These are phyloP conservation scores for Catagonus wagneri DNA, from an alignment of 2,113 vertebrate genomes.

Conservation along the genomic window DNA sequence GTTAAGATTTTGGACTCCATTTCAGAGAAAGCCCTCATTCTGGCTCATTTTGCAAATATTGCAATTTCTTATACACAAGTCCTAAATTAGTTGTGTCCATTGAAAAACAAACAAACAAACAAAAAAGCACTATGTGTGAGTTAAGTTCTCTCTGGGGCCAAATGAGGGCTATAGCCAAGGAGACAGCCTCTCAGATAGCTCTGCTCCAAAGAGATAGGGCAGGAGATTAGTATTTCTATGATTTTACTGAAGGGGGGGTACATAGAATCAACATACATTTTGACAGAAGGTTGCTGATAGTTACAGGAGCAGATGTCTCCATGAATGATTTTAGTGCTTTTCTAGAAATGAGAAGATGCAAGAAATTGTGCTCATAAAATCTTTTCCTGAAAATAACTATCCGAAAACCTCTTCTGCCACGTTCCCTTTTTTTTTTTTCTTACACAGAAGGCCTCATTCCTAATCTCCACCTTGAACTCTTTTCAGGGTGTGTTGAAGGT, in stretches of 20 bases:
- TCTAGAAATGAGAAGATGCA: not conserved
- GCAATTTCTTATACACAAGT: not conserved
- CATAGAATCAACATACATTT: not conserved
- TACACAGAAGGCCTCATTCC: not conserved
- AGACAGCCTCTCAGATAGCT: not conserved
- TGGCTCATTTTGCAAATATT: not conserved
- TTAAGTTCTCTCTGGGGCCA: not conserved
- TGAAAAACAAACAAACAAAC: no score
- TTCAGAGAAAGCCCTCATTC: not conserved
- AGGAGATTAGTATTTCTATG: not conserved
- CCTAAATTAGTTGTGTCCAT: not conserved
- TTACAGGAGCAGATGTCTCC: not conserved
- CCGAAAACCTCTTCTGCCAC: not conserved
- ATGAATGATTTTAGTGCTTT: not conserved
- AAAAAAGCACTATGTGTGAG: no score
- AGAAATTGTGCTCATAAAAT: not conserved
- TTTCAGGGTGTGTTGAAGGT: not conserved
- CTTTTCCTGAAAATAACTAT: not conserved
- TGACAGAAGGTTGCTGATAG: not conserved
- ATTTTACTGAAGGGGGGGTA: not conserved
- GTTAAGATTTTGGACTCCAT: not conserved
- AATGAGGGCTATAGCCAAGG: not conserved
- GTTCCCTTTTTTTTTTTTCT: not conserved
- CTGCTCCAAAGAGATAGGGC: not conserved
- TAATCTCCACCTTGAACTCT: not conserved